Evolutionary conservation across 2,797 vertebrate genomes (phyloP), one percentile per base, ranked within the genome.

Genomic region (Poecilia wingei): DNA sequence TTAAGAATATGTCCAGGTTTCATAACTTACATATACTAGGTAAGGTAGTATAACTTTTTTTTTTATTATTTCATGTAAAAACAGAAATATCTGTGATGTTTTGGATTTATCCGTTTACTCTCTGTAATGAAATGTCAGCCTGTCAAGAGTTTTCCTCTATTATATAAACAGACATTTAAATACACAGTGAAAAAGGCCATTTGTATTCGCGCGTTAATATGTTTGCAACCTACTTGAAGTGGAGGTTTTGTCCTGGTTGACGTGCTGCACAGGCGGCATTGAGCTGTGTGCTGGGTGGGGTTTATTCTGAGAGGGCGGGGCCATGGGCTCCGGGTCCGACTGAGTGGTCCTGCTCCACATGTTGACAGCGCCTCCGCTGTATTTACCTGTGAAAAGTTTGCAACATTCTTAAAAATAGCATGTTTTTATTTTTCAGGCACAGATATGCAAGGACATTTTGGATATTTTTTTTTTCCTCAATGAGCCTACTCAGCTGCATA

Each of bases 271-370:
- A 55, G 92, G 84, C 82, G 89, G 93, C 71, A 91, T 88, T 0
- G 84, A 80, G 76, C 41, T 80, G 72, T 93, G 93, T 53, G 85
- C n/a, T n/a, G 89, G 76, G 74, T 94, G 92, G 47, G 91, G 47
- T 75, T 92, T 92, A 76, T 86, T 91, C 57, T 93, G 91, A 74
- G 89, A 68, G 75, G 96, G 89, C 51, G 93, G 94, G 81, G 92
- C 94, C 82, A 93, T 92, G 49, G 89, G 88, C 89, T 97, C 97
- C 93, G 96, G 96, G 79, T 98, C 97, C 43, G 96, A 92, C 64
- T 94, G 95, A 90, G 93, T 92, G 76, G 97, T 96, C 92, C 96
- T 96, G 94, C 97, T 97, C 98, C 98, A 98, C 97, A 97, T 97
- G 94, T 97, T 99, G 92, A 97, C 97, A 87, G 95, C 94, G 83